Evolutionary conservation across 2,888 invertebrate genomes (phyloP).

Genomic region (Pyrrhia umbra): DNA sequence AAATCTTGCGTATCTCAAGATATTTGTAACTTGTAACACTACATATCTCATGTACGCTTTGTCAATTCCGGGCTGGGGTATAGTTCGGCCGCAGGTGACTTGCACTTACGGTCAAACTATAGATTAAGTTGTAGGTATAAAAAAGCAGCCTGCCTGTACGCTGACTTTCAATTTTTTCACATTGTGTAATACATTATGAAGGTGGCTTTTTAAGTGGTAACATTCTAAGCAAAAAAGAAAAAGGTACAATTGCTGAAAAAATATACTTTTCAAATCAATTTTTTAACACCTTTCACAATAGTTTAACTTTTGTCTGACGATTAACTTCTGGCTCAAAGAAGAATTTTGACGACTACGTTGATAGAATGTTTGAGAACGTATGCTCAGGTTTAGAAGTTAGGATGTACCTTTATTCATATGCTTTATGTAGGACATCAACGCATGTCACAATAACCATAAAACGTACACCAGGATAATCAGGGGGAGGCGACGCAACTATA

Average conservation of each 20-base stretch:
- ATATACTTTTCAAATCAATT: neutral
- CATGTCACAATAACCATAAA: slow-evolving; percentile 37
- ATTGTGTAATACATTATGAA: slow-evolving; percentile 4
- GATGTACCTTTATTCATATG: neutral
- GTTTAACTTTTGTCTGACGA: no score
- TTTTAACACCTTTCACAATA: neutral
- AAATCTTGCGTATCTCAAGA: no score
- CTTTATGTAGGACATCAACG: neutral
- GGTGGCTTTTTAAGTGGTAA: neutral
- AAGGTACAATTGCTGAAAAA: neutral
- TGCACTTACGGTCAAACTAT: no score
- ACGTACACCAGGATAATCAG: slow-evolving; percentile 24
- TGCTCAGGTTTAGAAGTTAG: neutral
- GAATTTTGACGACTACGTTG: neutral
- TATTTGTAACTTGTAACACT: no score
- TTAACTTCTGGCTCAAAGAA: neutral
- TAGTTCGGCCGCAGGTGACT: no score
- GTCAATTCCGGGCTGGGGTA: no score
- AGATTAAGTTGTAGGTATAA: neutral
- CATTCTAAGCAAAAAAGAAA: neutral
- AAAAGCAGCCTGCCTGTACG: neutral
- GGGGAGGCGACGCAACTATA: slow-evolving; percentile 23
- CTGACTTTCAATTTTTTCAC: slow-evolving; percentile 5
- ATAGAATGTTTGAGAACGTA: neutral
- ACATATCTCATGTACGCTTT: no score